phyloP scores from a whole-genome alignment of 2,113 vertebrate species.

The Bos taurus region ARS-UCD2.0 NC_037348.1:6601001-6601500 shows the following conservation, averaged over 20 bases:
- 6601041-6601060: too few species aligned
- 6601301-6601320: not conserved
- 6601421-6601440: not conserved
- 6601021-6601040: too few species aligned
- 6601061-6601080: not conserved
- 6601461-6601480: not conserved
- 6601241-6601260: not conserved
- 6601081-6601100: not conserved
- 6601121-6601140: not conserved
- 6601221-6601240: not conserved
- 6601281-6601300: not conserved
- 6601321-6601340: not conserved
- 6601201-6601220: not conserved
- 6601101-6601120: not conserved
- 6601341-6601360: not conserved
- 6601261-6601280: not conserved
- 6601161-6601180: not conserved
- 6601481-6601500: not conserved
- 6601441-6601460: too few species aligned
- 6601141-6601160: not conserved
- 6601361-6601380: not conserved
- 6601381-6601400: not conserved
- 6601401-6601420: fast-evolving
- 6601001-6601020: too few species aligned
- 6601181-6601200: not conserved